Conservation (phyloP, 2,113 vertebrate species). For the Pitta sordida region DNA sequence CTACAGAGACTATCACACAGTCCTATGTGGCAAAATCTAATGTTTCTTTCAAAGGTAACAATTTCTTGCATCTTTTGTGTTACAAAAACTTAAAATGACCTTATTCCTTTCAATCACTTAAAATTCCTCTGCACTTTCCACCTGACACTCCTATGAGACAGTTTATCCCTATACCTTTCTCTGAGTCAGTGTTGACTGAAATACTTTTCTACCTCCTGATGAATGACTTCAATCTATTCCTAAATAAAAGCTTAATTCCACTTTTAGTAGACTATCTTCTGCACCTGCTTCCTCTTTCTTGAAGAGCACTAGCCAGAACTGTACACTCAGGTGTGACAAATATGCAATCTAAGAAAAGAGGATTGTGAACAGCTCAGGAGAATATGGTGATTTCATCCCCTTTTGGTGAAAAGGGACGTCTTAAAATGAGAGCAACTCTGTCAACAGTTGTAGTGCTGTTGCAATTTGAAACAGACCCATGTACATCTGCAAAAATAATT, state of each 20-base stretch:
- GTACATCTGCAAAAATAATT: conserved; percentile 49
- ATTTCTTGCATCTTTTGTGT: not conserved
- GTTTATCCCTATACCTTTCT: not conserved
- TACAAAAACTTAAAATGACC: not conserved
- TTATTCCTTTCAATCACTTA: not conserved
- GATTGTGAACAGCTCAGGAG: not conserved
- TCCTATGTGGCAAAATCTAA: not conserved
- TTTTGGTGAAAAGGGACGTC: not conserved
- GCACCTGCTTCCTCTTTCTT: not conserved
- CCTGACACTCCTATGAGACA: not conserved
- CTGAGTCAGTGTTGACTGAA: not conserved
- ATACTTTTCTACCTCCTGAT: not conserved
- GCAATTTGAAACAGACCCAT: conserved; percentile 5
- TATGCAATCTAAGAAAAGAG: not conserved
- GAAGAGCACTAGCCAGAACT: not conserved
- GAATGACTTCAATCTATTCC: not conserved
- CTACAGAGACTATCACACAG: not conserved
- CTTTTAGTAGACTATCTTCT: not conserved
- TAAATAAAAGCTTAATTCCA: not conserved
- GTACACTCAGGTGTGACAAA: not conserved
- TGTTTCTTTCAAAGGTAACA: not conserved
- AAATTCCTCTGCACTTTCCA: not conserved
- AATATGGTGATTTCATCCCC: not conserved
- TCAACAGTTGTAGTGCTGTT: not conserved
- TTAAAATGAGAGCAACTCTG: not conserved